A percentile compares a stretch with the other conserved stretches of the same genome.
phyloP scores from a whole-genome alignment of 2,888 invertebrate genomes.

The Hirtodrosophila trivittata region DNA sequence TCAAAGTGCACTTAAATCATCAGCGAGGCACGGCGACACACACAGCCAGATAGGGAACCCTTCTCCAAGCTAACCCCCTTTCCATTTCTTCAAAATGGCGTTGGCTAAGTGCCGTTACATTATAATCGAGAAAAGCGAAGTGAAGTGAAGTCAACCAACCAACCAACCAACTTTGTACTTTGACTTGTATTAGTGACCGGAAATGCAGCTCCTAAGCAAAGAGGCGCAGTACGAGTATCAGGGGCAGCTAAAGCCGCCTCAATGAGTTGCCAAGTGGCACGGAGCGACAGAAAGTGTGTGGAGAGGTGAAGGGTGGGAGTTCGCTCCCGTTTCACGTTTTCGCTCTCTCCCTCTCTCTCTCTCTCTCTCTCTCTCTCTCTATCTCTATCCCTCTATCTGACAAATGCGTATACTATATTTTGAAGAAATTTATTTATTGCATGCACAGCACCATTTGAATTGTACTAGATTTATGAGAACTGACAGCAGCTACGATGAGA shows the following conservation, averaged over 20 bases:
- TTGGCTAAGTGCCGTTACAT: conserved; percentile 75
- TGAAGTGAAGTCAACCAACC: conserved; percentile 52
- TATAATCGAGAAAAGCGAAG: conserved; percentile 42
- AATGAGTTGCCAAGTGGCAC: conserved; percentile 59
- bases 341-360: neutral
- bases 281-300: neutral
- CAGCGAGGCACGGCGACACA: conserved; percentile 78
- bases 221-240: conserved; percentile 44
- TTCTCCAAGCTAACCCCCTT: conserved; percentile 14
- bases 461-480: conserved; percentile 60
- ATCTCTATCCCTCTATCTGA: conserved; percentile 29
- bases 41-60: conserved; percentile 45
- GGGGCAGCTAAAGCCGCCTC: conserved; percentile 58
- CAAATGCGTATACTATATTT: conserved; percentile 64
- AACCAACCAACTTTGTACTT: conserved; percentile 74
- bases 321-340: neutral
- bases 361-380: neutral
- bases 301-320: neutral
- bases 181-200: conserved; percentile 80
- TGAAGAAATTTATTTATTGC: conserved; percentile 68
- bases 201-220: conserved; percentile 68
- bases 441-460: conserved; percentile 65
- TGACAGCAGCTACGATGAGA: conserved; percentile 15
- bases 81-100: conserved; percentile 60
- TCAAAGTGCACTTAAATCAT: conserved; percentile 80